Conservation (phyloP, 2,888 invertebrate genomes). For the Tuberolachnus salignus region DNA sequence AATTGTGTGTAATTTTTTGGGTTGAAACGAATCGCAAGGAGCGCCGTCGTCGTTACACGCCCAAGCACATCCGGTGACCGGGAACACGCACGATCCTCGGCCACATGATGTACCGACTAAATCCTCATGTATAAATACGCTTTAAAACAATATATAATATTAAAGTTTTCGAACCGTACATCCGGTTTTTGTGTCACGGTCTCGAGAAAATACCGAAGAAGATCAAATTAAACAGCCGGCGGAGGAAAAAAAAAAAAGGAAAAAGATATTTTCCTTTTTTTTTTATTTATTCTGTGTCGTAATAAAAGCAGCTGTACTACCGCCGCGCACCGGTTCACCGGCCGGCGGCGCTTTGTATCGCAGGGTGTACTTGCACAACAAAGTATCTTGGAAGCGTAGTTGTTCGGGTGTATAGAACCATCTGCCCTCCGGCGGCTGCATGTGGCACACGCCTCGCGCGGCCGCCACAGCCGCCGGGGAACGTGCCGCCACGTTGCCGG, state of each 20-base stretch:
- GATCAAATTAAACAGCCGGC: too few species aligned
- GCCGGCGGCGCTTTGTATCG: background rate
- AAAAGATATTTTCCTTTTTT: background rate
- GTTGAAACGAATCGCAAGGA: too few species aligned
- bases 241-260: too few species aligned
- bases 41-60: too few species aligned
- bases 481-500: slow-evolving; percentile 54
- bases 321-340: too few species aligned
- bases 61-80: background rate
- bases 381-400: slow-evolving; percentile 24
- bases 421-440: slow-evolving; percentile 30
- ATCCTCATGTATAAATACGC: too few species aligned
- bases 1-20: too few species aligned
- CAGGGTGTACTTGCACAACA: slow-evolving; percentile 41
- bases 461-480: slow-evolving; percentile 14
- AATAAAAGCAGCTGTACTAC: slow-evolving; percentile 8
- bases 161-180: too few species aligned
- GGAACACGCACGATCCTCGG: background rate
- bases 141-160: background rate
- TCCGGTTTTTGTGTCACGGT: too few species aligned
- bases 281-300: too few species aligned
- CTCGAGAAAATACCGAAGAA: too few species aligned
- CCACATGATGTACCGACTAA: background rate
- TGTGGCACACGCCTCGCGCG: background rate
- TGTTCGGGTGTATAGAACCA: slow-evolving; percentile 35